Conservation (phyloP, 2,888 invertebrate species). For the Spatulosminthurus flaviceps region DNA sequence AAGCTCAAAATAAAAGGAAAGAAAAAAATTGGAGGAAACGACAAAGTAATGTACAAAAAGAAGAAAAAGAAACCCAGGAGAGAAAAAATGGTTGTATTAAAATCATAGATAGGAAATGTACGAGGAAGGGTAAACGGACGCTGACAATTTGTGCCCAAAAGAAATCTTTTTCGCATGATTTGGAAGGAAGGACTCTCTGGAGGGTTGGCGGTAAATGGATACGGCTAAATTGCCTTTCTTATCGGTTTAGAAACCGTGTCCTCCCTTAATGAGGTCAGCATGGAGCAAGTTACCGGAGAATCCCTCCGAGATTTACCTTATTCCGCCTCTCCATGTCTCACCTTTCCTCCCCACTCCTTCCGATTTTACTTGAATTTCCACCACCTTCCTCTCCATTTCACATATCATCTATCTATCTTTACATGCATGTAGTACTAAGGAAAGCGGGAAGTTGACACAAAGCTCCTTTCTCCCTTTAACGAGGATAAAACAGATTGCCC, state of each 20-base stretch:
- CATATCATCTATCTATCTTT: neutral
- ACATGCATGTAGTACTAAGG: neutral
- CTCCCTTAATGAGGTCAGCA: constrained; percentile 48
- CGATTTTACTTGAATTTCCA: neutral
- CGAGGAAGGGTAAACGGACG: constrained; percentile 41
- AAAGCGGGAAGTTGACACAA: neutral
- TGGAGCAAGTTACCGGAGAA: constrained; percentile 3
- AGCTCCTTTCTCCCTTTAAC: too few species aligned
- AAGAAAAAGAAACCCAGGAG: neutral
- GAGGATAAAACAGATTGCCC: too few species aligned
- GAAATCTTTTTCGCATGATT: constrained; percentile 50
- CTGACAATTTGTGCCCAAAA: constrained; percentile 48
- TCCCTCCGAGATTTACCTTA: constrained; percentile 31
- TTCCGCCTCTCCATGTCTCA: neutral
- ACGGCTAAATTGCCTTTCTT: constrained; percentile 52
- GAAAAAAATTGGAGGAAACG: neutral
- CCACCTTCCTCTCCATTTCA: neutral
- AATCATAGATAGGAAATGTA: too few species aligned
- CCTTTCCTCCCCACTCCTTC: constrained; percentile 23
- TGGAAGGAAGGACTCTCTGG: constrained; percentile 47
- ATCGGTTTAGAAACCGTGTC: constrained; percentile 48
- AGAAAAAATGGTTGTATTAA: too few species aligned
- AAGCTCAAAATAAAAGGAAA: neutral
- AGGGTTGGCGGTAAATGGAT: constrained; percentile 50
- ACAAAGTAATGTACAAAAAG: too few species aligned